phyloP scores from a whole-genome alignment of 2,888 invertebrate species.

The Tinea trinotella region DNA sequence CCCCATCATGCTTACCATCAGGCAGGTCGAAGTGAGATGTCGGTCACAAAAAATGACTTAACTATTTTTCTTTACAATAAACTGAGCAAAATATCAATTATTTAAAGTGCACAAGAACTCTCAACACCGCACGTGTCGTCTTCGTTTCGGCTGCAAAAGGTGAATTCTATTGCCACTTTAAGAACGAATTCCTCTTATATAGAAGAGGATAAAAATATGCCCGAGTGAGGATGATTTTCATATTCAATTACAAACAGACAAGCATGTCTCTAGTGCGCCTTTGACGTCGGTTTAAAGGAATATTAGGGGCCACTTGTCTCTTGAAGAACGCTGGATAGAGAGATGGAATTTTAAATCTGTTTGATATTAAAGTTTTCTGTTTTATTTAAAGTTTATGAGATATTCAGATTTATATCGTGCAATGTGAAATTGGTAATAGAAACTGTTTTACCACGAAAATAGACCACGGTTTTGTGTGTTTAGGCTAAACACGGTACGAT shows the following conservation, averaged over 20 bases:
- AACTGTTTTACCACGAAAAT: no score
- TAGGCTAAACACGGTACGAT: no score
- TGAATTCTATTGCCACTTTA: conserved; percentile 9
- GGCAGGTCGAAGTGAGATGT: no score
- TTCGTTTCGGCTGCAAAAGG: conserved; percentile 3
- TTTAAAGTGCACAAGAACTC: neutral
- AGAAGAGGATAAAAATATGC: conserved; percentile 12
- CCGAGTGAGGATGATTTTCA: conserved; percentile 42
- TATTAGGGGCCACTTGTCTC: conserved; percentile 47
- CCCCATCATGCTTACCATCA: no score
- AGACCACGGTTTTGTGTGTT: no score
- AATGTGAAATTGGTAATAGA: no score
- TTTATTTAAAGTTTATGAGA: no score
- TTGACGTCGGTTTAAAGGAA: conserved; percentile 59
- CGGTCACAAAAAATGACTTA: no score
- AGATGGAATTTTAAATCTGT: conserved; percentile 43
- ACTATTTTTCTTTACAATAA: no score
- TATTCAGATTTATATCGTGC: no score
- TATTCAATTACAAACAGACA: conserved; percentile 71
- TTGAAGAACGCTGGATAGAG: conserved; percentile 31
- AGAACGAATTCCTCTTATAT: neutral
- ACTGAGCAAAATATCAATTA: neutral
- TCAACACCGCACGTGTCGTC: neutral
- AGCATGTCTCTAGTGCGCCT: conserved; percentile 51
- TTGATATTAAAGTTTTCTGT: neutral